Conservation (phyloP, 2,113 vertebrate genomes). For the Phaethon lepturus region DNA sequence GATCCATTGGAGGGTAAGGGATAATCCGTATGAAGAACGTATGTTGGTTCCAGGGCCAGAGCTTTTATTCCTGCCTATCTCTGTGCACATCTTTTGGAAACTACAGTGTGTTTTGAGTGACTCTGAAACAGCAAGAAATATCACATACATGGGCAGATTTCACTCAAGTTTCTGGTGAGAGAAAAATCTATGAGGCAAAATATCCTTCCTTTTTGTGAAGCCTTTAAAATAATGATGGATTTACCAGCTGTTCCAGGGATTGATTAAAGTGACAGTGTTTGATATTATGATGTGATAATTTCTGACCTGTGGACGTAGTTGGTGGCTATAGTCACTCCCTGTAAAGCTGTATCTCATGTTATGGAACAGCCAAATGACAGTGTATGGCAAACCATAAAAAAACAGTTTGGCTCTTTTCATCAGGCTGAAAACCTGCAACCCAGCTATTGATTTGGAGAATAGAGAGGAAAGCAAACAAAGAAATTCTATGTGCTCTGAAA, state of each 20-base stretch:
- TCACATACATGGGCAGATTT: not conserved
- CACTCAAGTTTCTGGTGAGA: not conserved
- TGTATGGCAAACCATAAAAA: not conserved
- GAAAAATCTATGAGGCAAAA: not conserved
- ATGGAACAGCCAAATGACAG: not conserved
- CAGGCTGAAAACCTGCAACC: not conserved
- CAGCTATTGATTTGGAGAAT: not conserved
- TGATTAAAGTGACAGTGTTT: not conserved
- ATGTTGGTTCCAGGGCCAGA: not conserved
- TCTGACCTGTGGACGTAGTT: not conserved
- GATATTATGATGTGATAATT: not conserved
- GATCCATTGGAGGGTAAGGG: not conserved
- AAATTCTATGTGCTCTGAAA: not conserved
- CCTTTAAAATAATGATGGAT: not conserved
- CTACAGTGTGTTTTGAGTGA: not conserved
- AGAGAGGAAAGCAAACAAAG: not conserved
- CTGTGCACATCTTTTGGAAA: not conserved
- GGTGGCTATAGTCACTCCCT: not conserved
- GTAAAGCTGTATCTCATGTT: not conserved
- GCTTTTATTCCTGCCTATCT: not conserved
- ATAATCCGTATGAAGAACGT: not conserved
- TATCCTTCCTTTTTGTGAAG: not conserved
- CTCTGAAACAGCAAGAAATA: not conserved
- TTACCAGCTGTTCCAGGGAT: not conserved
- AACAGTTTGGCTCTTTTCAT: not conserved